Base-by-base conservation (phyloP, 2,113 vertebrate genomes). In the Coturnix japonica region DNA sequence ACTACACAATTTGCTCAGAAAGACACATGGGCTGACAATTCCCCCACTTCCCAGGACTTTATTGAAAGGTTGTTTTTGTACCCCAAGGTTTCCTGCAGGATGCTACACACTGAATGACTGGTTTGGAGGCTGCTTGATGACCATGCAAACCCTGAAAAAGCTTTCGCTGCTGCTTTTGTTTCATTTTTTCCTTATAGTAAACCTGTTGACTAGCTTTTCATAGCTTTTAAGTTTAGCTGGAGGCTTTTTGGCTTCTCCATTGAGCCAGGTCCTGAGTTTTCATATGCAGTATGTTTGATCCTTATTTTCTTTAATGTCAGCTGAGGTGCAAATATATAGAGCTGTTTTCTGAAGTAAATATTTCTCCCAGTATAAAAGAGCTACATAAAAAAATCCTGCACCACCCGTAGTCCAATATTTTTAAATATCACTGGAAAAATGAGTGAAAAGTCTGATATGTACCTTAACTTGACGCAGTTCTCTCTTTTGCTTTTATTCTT, bases 391-490 rank as follows among this genome's bases (percentile, higher is more conserved):
- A 69, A 51, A 44, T 31, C 8, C 22, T 59, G 10, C 4, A 23
- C 60, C 8, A 37, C 31, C 7, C 0, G 0, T 46, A 47, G 11
- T 6, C 11, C 11, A 72, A 9, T 46, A 39, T 39, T 56, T 77
- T 31, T 2, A 16, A 49, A 16, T 5, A 31, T 30, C 7, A 17
- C 6, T 57, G n/a, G 4, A 59, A 43, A 56, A 63, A 18, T 26
- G 8, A 43, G 11, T 25, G 6, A 67, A 72, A 81, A 20, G 11
- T 7, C 8, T 25, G 31, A 22, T 47, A 6, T 0, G 0, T 21
- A 41, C 28, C 2, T 74, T 49, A 71, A 16, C 6, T 75, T 66
- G 76, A 49, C n/a, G n/a, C n/a, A n/a, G n/a, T 49, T 21, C 17
- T 83, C 3, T 53, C 7, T 63, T 49, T 2, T 5, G 22, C 3